Base-by-base conservation (phyloP, 2,113 vertebrate genomes). In the Mellivora capensis region DNA sequence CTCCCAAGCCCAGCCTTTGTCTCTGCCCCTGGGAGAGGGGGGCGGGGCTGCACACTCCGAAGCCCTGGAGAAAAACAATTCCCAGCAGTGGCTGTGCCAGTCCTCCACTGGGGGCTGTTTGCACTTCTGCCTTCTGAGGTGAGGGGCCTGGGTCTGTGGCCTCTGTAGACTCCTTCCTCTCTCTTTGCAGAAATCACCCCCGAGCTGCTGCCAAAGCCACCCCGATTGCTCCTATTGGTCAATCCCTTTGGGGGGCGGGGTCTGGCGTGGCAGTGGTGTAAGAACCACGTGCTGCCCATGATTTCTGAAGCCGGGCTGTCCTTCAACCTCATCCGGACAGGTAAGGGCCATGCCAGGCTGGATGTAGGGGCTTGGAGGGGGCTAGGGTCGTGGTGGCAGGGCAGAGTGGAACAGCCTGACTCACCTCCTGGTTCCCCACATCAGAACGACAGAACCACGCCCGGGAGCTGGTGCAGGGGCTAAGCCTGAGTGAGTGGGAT, bases 271-370 rank as follows among this genome's bases (percentile, higher is more conserved):
- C 99, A 99, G 80, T 99, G 99, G 99, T 99, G 99, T 98, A 99
- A 99, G 96, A 99, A 98, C 62, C 98, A 99, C 59, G 99, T 99
- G 97, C 98, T 99, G 83, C 99, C 99, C 34, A 99, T 99, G 99
- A 99, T 99, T 91, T 98, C 99, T 0, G 99, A 99, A 97, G 99
- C 99, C 0, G 99, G 99, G 95, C 99, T 99, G 96, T 99, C 99
- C 98, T 99, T 99, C 98, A 99, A 99, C 98, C 99, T 99, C 96
- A 99, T 99, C 97, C 99, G 99, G 98, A 99, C 99, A 97, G 99
- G 99, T 99, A 82, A 96, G 90, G 59, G 31, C 0, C 2, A 11
- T 18, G 39, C 11, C 14, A 11, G 71, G 47, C 10, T 12, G 17
- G 21, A 34, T 7, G 6, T 14, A 11, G n/a, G 15, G 47, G 4